Evolutionary conservation across 2,113 vertebrate genomes (phyloP), one percentile per base, ranked within the genome.

Genomic region (Melanerpes aurifrons): DNA sequence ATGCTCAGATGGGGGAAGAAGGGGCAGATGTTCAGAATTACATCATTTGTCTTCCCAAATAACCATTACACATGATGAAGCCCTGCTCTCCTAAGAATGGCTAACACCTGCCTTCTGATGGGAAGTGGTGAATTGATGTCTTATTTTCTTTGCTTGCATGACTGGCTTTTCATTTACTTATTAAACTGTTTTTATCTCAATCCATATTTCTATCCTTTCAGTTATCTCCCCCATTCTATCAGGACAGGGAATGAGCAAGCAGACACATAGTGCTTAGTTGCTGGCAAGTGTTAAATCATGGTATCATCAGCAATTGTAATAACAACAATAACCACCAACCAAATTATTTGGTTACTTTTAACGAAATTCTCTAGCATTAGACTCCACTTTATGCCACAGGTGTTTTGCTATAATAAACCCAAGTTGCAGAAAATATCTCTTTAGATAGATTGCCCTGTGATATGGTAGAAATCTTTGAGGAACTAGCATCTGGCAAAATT

Each of bases 241-340:
- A 32, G 2, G 6, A 6, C 18, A 21, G 4, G 56, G 12, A 37
- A 8, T 3, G 18, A 58, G 6, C 3, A 1, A 50, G 26, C 1
- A 2, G 12, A 2, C 22, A 7, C 14, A 2, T 50, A 32, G 9
- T 8, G 10, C 4, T 70, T 31, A 37, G 14, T 40, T 69, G 9
- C 29, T 7, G 4, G 15, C 15, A 64, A 37, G 18, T 12, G 5
- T 56, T 56, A 66, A 50, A 80, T 24, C 16, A 29, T 16, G 19
- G 16, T 2, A 62, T 3, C 12, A 45, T 15, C 31, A 47, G 19
- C 62, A 28, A 43, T 29, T 45, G 19, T 26, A 69, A 21, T 6
- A 72, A 6, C 14, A 22, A 57, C 16, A 26, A 25, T 8, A 15
- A 40, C 25, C 35, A 35, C 25, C 22, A 56, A 53, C 3, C 7